Base-by-base conservation (phyloP, 1,140 invertebrate genomes). In the Anthonomus grandis region DNA sequence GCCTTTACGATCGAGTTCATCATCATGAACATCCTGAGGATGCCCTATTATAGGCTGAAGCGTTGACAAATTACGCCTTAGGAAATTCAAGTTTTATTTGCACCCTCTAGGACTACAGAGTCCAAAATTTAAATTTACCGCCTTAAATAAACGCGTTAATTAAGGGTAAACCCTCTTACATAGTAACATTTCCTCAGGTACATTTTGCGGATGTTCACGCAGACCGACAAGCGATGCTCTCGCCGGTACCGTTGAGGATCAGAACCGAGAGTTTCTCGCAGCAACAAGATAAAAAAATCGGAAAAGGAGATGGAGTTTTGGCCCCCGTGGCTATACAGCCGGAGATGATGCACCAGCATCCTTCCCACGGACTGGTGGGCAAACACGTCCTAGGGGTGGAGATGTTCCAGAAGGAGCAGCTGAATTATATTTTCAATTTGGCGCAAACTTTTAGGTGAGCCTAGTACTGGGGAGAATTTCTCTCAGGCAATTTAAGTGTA, bases 371-470 rank as follows among this genome's bases (percentile, higher is more conserved):
- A 13, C 70, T 96, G 10, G 75, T 80, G 39, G 86, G 89, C 5
- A 89, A 90, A 68, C 89, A 93, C 70, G 83, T 98, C 49, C 73
- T 98, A 0, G 82, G 85, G 9, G 93, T 93, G 0, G 85, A 90
- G 63, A 86, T 86, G 69, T 96, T 99, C 64, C 86, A 72, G 46
- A 95, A 95, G 76, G 90, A 96, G 44, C 86, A 93, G 65, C 73
- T 98, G 0, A 95, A 97, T 72, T 87, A 93, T 39, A 83, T 99
- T 56, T 97, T 98, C 72, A 93, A 97, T 75, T 74, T 97, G 31
- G 95, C 97, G 0, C 90, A 96, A 73, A 83, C 86, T 51, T 87
- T 94, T 69, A 86, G 91, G 56, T 58, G 52, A 36, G 2, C 8
- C n/a, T n/a, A n/a, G n/a, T n/a, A n/a, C n/a, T n/a, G n/a, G n/a